Percentiles rank a stretch among this genome's conserved stretches.
These are phyloP conservation scores for Cheilosia vulpina DNA, from an alignment of 2,888 invertebrate genomes.

Conservation along the genomic window DNA sequence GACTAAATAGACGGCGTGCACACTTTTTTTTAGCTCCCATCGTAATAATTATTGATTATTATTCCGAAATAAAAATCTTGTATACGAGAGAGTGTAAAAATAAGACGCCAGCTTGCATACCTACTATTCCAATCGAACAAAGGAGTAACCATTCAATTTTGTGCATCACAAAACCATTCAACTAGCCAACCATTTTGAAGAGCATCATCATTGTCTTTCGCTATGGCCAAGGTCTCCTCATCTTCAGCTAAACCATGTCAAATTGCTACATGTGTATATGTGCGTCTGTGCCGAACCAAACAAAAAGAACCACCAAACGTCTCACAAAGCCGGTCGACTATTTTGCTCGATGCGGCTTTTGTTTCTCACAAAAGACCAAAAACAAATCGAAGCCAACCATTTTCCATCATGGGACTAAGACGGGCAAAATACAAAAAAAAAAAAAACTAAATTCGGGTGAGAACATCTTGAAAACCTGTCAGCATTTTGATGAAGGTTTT, in stretches of 20 bases:
- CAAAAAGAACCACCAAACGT: conserved; percentile 38
- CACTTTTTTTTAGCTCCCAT: too few species aligned
- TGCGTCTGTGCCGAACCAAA: conserved; percentile 17
- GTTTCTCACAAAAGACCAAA: conserved; percentile 58
- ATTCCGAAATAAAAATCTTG: too few species aligned
- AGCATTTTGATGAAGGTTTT: conserved; percentile 82
- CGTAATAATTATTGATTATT: too few species aligned
- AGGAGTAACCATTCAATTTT: not conserved
- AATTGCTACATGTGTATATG: conserved; percentile 33
- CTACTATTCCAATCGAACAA: not conserved
- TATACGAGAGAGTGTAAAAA: not conserved
- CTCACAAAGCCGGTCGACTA: conserved; percentile 62
- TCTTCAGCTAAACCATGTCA: conserved; percentile 44
- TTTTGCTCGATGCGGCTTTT: conserved; percentile 49
- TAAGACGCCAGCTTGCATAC: not conserved
- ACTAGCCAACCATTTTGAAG: conserved; percentile 51
- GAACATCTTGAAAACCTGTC: conserved; percentile 83
- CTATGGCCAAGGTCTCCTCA: conserved; percentile 38
- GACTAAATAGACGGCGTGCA: too few species aligned
- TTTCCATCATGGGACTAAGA: conserved; percentile 35
- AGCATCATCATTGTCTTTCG: conserved; percentile 41
- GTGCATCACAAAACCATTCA: conserved; percentile 22
- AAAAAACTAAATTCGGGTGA: conserved; percentile 76
- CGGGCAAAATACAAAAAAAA: conserved; percentile 23
- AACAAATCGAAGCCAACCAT: conserved; percentile 58